Evolutionary conservation across 2,888 invertebrate genomes (phyloP), one percentile per base, ranked within the genome.

Genomic region (Hydraecia micacea): DNA sequence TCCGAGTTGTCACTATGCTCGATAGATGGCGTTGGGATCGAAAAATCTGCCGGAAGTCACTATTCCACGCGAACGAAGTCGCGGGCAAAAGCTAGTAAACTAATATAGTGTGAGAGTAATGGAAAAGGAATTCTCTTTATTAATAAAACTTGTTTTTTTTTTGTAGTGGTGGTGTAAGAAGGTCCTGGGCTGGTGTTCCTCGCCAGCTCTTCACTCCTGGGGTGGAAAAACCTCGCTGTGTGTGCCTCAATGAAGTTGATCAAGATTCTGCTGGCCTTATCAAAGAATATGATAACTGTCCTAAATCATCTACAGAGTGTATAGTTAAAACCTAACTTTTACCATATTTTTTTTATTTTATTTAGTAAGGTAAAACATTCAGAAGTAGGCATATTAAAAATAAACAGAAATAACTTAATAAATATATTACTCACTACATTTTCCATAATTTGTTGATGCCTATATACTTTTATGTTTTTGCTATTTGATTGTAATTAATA

Each of bases 151-250:
- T 13, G 46, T 58, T 42, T 68, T 74, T 42, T 18, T 96, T 97
- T 87, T 1, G 36, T 93, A 99, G 99, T 97, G 99, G 99, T 75
- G 99, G 99, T 39, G 97, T 99, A 72, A 96, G 97, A 73, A 97
- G 99, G 88, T 97, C 97, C 81, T 99, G 99, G 99, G 95, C 97
- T 28, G 99, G 99, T 32, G 98, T 99, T 67, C 99, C 99, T 0
- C 97, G 99, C 83, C 98, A 98, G 93, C 97, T 98, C 13, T 99
- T 97, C 92, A 97, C 98, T 82, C 97, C 98, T 28, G 98, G 98
- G 0, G 97, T 97, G 8, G 96, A 97, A 66, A 95, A 97, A 28
- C 97, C 97, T 82, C 97, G 98, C 71, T 99, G 99, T 97, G 99
- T 98, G 9, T 99, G 99, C 94, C 97, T 99, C 0, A 96, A 97